Base-by-base conservation (phyloP, 1,140 invertebrate species). In the Drepana arcuata region DNA sequence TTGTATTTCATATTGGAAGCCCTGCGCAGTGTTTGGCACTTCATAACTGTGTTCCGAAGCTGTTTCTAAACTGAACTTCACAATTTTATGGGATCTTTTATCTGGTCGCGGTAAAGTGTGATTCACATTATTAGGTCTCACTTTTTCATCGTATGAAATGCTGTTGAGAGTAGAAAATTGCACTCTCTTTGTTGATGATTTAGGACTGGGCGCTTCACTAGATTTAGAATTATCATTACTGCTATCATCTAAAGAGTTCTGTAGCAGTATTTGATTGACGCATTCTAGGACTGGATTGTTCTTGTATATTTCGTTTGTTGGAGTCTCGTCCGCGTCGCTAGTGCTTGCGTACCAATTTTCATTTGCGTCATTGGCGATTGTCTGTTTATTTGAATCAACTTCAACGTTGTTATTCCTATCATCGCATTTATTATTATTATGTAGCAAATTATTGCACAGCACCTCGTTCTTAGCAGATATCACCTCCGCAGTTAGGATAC, bases 241-340 rank as follows among this genome's bases (percentile, higher is more conserved):
- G 43, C 75, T 84, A 37, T 84, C 83, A 46, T 84, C 83, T 42
- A 84, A 60, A 9, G 79, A 83, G 49, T 88, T 87, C 60, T 87
- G 86, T 9, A 92, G 63, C 3, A 92, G 73, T 43, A 92, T 92
- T 69, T 92, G 90, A 80, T 92, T 92, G 15, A 92, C 90, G 53
- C 90, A 92, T 60, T 92, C 90, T 11, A 92, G 65, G 1, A 92
- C 90, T 1, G 90, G 91, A 73, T 92, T 92, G 50, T 92, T 90
- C 61, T 90, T 88, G 41, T 86, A 87, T 59, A 87, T 82, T 58
- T 89, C 88, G 58, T 86, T 86, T 1, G 85, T 79, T 30, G 86
- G 84, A 27, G 89, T 88, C 43, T 90, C 89, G 53, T 91, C 90
- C 3, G 88, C 88, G 48, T 90, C 89, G 48, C 89, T 90, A 1